Evolutionary conservation across 2,797 vertebrate genomes (phyloP), one percentile per base, ranked within the genome.

Genomic region (Apodemus agrarius): DNA sequence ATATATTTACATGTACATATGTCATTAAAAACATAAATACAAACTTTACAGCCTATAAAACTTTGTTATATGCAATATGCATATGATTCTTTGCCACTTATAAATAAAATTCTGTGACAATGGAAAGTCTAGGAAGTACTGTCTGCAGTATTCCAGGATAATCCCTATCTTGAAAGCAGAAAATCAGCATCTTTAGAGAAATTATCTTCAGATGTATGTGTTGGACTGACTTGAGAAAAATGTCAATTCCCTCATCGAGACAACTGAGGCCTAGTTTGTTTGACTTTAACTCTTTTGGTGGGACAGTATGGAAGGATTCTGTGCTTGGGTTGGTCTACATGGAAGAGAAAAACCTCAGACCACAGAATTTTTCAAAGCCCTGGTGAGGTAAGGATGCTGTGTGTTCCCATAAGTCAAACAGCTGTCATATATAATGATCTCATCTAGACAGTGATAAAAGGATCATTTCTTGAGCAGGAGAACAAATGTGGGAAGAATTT

Each of bases 71-170:
- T 78, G 7, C 8, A 17, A 13, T 78, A 31, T 78, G 12, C 29
- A 17, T 49, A 49, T 4, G 4, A 5, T 26, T 46, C 22, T 76
- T 43, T 40, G 2, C 4, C 72, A 6, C 75, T 61, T 46, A 9
- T n/a, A 52, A 11, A 40, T 61, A 52, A 67, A 59, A 21, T 13
- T 0, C 13, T 10, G 16, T 10, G 2, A 3, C 6, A 29, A 11
- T 0, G 43, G 16, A 2, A 4, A 3, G 1, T n/a, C 3, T 5
- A 12, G 7, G 24, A 43, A 43, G 2, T 69, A 3, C 0, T n/a
- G 4, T 76, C 54, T 57, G 4, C 2, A 7, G 14, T 37, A 1
- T 4, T 10, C 2, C 14, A 16, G 24, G 43, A 21, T 24, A 4
- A n/a, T 34, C 37, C 49, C 43, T 6, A 82, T 0, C 22, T 26